Evolutionary conservation across 2,888 invertebrate species (phyloP).

Genomic region (Tenthredo distinguenda): DNA sequence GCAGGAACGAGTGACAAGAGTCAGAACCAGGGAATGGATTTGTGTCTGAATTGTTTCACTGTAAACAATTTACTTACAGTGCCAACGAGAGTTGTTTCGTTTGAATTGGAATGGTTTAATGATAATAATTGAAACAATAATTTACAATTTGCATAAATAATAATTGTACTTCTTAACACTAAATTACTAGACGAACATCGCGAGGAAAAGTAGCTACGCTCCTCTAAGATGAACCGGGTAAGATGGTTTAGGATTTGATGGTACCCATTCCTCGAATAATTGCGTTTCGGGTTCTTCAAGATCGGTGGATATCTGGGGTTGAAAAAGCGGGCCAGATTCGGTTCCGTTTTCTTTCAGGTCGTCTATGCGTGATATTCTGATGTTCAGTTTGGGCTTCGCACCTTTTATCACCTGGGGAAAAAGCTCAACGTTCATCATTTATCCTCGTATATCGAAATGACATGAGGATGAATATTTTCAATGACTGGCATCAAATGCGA

Average conservation of each 20-base stretch:
- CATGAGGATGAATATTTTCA: neutral
- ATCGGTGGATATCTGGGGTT: slow-evolving; percentile 43
- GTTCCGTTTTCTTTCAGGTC: slow-evolving; percentile 47
- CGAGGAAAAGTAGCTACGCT: slow-evolving; percentile 14
- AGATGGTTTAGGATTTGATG: slow-evolving; percentile 51
- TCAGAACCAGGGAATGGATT: neutral
- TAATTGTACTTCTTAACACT: neutral
- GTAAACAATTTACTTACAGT: neutral
- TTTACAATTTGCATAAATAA: slow-evolving; percentile 13
- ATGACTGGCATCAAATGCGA: slow-evolving; percentile 2
- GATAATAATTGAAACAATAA: neutral
- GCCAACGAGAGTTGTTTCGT: neutral
- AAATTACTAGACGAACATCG: neutral
- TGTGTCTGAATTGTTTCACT: neutral
- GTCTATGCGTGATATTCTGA: slow-evolving; percentile 64
- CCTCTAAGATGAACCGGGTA: slow-evolving; percentile 55
- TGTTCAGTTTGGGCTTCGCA: slow-evolving; percentile 61
- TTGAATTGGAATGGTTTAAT: neutral
- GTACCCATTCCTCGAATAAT: slow-evolving; percentile 49
- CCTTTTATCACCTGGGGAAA: slow-evolving; percentile 62
- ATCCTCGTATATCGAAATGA: slow-evolving; percentile 11
- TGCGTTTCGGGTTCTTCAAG: slow-evolving; percentile 48
- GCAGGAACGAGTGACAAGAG: neutral
- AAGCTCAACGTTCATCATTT: neutral
- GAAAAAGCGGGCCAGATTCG: neutral